These are phyloP conservation scores for Agrilus mali DNA, from an alignment of 2,888 invertebrate genomes.

Conservation along the genomic window DNA sequence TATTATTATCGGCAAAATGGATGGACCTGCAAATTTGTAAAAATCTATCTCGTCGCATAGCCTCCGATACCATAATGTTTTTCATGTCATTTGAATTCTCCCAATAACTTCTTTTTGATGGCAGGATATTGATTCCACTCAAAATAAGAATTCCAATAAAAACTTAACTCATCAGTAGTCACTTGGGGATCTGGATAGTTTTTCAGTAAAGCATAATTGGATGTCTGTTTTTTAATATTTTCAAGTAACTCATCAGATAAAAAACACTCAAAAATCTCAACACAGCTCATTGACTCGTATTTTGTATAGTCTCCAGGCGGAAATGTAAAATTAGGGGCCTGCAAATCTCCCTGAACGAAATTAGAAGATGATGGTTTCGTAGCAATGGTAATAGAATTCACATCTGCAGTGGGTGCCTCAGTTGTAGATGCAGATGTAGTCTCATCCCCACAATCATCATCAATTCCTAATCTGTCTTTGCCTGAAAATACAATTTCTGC, in stretches of 20 bases:
- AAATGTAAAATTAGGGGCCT: too few relatives aligned
- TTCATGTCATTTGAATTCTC: conserved; percentile 7
- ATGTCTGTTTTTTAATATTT: neutral
- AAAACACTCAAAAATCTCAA: too few relatives aligned
- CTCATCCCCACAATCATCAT: too few relatives aligned
- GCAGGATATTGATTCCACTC: conserved; percentile 11
- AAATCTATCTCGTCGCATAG: conserved; percentile 14
- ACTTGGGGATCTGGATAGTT: too few relatives aligned
- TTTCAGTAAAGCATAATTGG: neutral
- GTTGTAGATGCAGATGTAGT: too few relatives aligned
- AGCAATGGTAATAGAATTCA: too few relatives aligned
- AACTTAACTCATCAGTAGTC: conserved; percentile 6
- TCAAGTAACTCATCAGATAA: neutral
- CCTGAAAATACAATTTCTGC: conserved; percentile 6
- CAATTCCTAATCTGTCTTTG: neutral
- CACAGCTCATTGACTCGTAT: too few relatives aligned
- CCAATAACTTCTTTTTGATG: conserved; percentile 11
- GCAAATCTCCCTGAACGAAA: too few relatives aligned
- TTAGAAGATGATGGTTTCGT: too few relatives aligned
- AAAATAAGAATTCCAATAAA: conserved; percentile 13
- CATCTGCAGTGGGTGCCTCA: too few relatives aligned
- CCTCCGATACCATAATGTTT: conserved; percentile 9
- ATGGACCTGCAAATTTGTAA: conserved; percentile 10
- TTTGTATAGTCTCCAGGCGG: too few relatives aligned
- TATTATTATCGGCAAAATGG: conserved; percentile 11